Base-by-base conservation (phyloP, 2,113 vertebrate species). In the Dissostichus mawsoni region DNA sequence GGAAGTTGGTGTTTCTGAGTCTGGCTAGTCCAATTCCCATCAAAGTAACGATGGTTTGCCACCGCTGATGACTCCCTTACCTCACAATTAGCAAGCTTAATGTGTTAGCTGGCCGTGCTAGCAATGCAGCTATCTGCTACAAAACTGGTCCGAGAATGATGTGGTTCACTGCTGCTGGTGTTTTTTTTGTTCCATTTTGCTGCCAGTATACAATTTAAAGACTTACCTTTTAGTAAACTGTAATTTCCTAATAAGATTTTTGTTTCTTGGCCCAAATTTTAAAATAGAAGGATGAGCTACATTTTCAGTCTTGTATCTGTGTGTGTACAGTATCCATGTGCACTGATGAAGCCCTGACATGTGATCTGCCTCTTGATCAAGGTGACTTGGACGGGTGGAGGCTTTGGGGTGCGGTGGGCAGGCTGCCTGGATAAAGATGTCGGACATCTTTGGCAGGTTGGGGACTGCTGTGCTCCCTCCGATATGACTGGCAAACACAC, bases 351-450 rank as follows among this genome's bases (percentile, higher is more conserved):
- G 20, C 20, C 20, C 20, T 20, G 71, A 78, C 80, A 81, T 66
- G 74, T 13, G 74, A 83, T 78, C 80, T 76, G 69, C 57, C 61
- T 62, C 17, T 51, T 70, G 79, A 87, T 85, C 14, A 81, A 72
- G 77, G 85, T 81, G 81, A 76, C 67, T 86, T 8, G 73, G 84
- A 80, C 45, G 55, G 47, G 55, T 53, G 33, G 2, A n/a, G 76
- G 66, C 18, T 86, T 74, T 78, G 59, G 74, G 71, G 75, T 56
- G 73, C 69, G 50, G 69, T 20, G 25, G 74, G 44, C 79, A 69
- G 41, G 51, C 69, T 85, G 80, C 80, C 74, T 1, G 36, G 82
- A 76, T 82, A 66, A 84, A 83, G 86, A 80, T 83, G 83, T 90
- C 85, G 82, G 81, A 56, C 66, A 59, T 71, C 4, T 17, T 68